Evolutionary conservation across 2,797 vertebrate species (phyloP).

Genomic region (Aphelocoma californica): DNA sequence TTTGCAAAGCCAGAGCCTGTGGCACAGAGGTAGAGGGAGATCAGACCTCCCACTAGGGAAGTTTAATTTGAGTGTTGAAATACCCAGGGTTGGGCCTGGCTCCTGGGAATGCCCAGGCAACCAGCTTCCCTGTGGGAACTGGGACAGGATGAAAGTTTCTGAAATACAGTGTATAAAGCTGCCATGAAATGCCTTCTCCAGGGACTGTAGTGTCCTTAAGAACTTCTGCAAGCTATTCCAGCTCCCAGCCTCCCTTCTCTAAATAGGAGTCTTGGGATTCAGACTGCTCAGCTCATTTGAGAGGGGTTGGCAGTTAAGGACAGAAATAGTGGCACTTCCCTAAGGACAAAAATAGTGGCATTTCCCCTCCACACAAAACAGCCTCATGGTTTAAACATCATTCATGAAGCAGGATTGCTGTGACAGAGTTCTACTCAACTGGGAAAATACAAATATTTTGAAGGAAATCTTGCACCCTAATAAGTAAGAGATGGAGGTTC

Average conservation of each 20-base stretch:
- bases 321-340: background rate
- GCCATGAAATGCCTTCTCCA: background rate
- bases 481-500: background rate
- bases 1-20: background rate
- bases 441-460: background rate
- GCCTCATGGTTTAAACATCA: background rate
- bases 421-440: background rate
- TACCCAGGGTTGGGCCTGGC: background rate
- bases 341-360: background rate
- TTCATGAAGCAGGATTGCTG: background rate
- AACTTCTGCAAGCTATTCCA: background rate
- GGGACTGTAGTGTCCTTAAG: background rate
- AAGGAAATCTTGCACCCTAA: background rate
- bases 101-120: background rate
- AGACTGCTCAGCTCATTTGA: background rate
- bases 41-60: background rate
- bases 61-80: background rate
- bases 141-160: background rate
- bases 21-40: background rate
- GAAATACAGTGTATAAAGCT: accelerated
- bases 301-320: background rate
- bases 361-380: background rate
- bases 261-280: background rate
- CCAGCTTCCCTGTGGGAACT: background rate
- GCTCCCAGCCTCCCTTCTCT: background rate